A percentile compares a stretch with the other conserved stretches of the same genome.
phyloP scores from a whole-genome alignment of 2,797 vertebrate species.

The Myioborus melanocephalus region DNA sequence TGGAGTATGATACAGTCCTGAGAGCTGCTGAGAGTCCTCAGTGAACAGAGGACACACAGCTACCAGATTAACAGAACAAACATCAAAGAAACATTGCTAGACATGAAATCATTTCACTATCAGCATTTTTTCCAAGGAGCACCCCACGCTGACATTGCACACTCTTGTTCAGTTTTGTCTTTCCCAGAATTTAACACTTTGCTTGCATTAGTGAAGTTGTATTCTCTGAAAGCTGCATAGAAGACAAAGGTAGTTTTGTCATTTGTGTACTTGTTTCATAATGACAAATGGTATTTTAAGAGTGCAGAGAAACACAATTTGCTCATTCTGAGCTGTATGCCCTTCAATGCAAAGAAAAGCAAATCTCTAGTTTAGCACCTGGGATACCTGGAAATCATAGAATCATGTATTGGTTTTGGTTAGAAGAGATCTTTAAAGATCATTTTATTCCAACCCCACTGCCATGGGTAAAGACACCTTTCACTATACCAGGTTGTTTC shows the following conservation, averaged over 20 bases:
- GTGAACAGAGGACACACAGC: background rate
- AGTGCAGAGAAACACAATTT: background rate
- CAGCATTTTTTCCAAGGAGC: background rate
- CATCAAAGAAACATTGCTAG: background rate
- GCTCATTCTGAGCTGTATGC: background rate
- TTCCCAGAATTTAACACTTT: background rate
- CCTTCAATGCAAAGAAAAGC: background rate
- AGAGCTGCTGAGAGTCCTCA: background rate
- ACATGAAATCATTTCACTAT: background rate
- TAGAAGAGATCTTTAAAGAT: background rate
- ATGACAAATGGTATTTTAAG: background rate
- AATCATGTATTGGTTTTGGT: background rate
- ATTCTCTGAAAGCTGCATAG: background rate
- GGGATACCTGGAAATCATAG: background rate
- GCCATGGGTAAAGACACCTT: background rate
- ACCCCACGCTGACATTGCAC: background rate
- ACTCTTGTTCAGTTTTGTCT: background rate
- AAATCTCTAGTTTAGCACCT: background rate
- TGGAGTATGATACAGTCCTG: background rate
- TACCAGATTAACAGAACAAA: background rate
- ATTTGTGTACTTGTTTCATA: background rate
- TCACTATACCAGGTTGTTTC: background rate
- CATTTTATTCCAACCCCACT: background rate
- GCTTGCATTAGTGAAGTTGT: background rate
- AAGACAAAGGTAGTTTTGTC: background rate